Conservation (phyloP, 2,888 invertebrate genomes). For the Drosophila suboccidentalis region DNA sequence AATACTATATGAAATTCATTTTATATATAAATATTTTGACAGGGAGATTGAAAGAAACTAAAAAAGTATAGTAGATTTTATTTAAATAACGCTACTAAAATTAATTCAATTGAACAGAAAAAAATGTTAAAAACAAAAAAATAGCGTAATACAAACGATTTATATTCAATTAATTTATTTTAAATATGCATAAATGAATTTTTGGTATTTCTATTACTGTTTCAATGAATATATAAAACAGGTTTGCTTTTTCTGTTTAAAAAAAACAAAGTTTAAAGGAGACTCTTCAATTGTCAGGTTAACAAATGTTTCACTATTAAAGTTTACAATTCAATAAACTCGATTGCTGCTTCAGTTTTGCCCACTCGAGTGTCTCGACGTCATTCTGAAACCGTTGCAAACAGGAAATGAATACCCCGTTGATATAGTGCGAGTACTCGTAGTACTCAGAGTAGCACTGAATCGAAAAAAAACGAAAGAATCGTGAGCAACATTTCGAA, state of each 20-base stretch:
- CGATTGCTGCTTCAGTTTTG: conserved; percentile 30
- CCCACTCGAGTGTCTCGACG: conserved; percentile 17
- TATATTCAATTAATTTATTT: conserved; percentile 56
- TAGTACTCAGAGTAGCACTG: conserved; percentile 5
- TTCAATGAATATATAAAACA: conserved; percentile 33
- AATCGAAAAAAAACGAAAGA: conserved; percentile 7
- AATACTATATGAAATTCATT: conserved; percentile 50
- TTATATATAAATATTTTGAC: conserved; percentile 36
- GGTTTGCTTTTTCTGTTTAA: not conserved
- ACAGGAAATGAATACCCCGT: conserved; percentile 68
- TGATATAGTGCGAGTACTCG: conserved; percentile 19
- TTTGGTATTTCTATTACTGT: conserved; percentile 35
- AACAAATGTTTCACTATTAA: conserved; percentile 22
- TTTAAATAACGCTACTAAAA: conserved; percentile 34
- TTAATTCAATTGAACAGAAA: not conserved
- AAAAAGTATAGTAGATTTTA: conserved; percentile 37
- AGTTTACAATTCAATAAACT: conserved; percentile 27
- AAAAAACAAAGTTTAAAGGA: not conserved
- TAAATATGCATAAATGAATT: conserved; percentile 45
- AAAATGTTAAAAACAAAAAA: not conserved
- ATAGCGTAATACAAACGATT: conserved; percentile 11
- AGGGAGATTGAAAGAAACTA: conserved; percentile 16
- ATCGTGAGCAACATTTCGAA: conserved; percentile 45
- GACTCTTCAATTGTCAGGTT: not conserved
- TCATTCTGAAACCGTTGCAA: conserved; percentile 35